Evolutionary conservation across 2,888 invertebrate species (phyloP).

Genomic region (Keiferia lycopersicella): DNA sequence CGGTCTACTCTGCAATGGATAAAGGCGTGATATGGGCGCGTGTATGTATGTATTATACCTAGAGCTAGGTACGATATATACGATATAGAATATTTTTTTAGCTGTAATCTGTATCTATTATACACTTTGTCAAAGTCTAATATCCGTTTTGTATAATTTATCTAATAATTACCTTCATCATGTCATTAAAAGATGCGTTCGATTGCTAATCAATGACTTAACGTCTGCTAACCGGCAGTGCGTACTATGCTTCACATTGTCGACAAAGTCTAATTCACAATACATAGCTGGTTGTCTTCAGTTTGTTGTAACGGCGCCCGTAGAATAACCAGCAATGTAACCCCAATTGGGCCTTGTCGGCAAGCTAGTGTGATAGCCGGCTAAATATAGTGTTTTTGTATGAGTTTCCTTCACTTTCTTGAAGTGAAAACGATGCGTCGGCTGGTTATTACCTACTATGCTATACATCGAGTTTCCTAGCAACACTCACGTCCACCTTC

Average conservation of each 20-base stretch:
- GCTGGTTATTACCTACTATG: slow-evolving; percentile 51
- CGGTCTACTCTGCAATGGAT: too few species aligned
- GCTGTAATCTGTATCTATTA: too few species aligned
- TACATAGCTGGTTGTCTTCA: too few species aligned
- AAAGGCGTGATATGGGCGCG: too few species aligned
- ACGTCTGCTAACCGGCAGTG: too few species aligned
- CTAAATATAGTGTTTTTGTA: slow-evolving; percentile 31
- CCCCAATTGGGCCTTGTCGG: neutral
- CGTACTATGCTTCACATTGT: too few species aligned
- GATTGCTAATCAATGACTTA: neutral
- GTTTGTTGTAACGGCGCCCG: too few species aligned
- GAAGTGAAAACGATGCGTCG: slow-evolving; percentile 59
- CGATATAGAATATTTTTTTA: too few species aligned
- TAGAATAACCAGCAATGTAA: too few species aligned
- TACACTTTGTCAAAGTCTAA: neutral
- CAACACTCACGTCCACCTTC: neutral
- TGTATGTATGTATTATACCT: too few species aligned
- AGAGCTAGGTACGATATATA: too few species aligned
- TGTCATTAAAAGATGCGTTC: neutral
- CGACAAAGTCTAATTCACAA: too few species aligned
- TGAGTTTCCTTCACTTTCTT: slow-evolving; percentile 57
- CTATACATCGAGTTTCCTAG: slow-evolving; percentile 51
- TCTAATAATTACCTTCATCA: neutral
- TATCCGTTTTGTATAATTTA: neutral
- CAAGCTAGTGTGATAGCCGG: neutral